Evolutionary conservation across 2,797 vertebrate species (phyloP).

Genomic region (Scolopax bukidnonensis): DNA sequence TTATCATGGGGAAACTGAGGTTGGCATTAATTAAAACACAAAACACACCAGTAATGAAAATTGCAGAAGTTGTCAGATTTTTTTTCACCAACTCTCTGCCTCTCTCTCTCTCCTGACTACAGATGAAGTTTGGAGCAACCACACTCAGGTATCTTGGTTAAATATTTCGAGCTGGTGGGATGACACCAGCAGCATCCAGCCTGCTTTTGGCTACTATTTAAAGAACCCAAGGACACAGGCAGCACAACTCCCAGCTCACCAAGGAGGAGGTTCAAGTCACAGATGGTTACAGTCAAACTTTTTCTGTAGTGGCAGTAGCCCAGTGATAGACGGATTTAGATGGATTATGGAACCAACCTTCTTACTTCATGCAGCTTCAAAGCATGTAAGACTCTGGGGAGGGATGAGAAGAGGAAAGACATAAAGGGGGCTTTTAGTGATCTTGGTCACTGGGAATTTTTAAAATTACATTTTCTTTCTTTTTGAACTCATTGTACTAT

Average conservation of each 20-base stretch:
- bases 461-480: neutral
- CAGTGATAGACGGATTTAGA: neutral
- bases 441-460: neutral
- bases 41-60: neutral
- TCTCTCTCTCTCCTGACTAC: neutral
- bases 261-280: neutral
- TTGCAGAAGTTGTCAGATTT: neutral
- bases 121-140: neutral
- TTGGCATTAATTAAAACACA: neutral
- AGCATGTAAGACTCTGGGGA: neutral
- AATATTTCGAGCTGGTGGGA: accelerated
- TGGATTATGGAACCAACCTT: neutral
- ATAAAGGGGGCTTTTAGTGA: neutral
- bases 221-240: neutral
- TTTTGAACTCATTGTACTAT: neutral
- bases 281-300: neutral
- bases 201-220: neutral
- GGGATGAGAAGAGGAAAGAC: neutral
- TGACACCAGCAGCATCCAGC: neutral
- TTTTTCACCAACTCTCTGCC: neutral
- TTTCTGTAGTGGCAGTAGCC: neutral
- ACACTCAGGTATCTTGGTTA: accelerated
- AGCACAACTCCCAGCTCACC: neutral
- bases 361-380: neutral
- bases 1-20: neutral